Evolutionary conservation across 2,888 invertebrate genomes (phyloP).

Genomic region (Dolichopus griseipennis): DNA sequence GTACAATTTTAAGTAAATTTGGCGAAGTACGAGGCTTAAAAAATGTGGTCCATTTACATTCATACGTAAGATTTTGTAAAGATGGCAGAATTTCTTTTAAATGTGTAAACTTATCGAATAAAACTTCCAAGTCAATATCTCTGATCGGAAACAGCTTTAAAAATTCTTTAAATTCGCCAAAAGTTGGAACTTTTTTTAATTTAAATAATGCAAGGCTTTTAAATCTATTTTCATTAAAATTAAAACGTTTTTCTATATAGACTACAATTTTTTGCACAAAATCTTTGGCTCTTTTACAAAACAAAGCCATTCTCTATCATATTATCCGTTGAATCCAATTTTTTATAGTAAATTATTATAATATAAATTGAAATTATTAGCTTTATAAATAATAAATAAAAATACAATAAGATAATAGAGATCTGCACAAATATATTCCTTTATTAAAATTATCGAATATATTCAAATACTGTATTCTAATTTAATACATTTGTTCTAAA

Average conservation of each 20-base stretch:
- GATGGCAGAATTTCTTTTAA: not conserved
- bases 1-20: slow-evolving; percentile 1
- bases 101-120: not conserved
- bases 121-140: not conserved
- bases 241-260: slow-evolving; percentile 15
- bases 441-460: too few relatives aligned
- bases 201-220: slow-evolving; percentile 8
- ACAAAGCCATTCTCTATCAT: too few relatives aligned
- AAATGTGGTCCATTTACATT: not conserved
- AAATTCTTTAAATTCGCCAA: not conserved
- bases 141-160: not conserved
- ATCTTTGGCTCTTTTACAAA: slow-evolving; percentile 14
- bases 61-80: not conserved
- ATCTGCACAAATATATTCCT: too few relatives aligned
- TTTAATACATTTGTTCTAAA: too few relatives aligned
- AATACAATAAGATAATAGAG: too few relatives aligned
- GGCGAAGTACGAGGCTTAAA: not conserved
- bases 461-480: too few relatives aligned
- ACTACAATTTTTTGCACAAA: slow-evolving; percentile 13
- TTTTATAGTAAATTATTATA: too few relatives aligned
- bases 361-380: too few relatives aligned
- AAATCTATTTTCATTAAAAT: slow-evolving; percentile 7
- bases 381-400: too few relatives aligned
- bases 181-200: not conserved
- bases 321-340: too few relatives aligned